Percentiles rank a stretch among this genome's conserved stretches.
phyloP scores from a whole-genome alignment of 2,888 invertebrate species.

The Norana najaformis region DNA sequence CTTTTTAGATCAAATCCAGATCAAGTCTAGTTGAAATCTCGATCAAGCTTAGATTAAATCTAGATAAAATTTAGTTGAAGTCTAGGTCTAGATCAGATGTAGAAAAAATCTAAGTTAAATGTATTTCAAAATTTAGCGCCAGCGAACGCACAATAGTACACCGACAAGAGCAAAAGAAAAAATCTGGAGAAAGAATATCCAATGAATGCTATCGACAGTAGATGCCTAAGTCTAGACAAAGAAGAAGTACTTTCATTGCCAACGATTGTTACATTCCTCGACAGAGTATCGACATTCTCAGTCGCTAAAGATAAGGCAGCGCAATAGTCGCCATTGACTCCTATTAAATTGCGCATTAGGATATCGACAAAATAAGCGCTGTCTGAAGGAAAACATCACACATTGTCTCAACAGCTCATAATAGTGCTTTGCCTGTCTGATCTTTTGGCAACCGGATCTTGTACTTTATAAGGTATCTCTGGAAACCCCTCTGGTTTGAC shows the following conservation, averaged over 20 bases:
- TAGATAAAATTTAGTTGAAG: too few relatives aligned
- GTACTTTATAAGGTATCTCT: too few relatives aligned
- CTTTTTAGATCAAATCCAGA: too few relatives aligned
- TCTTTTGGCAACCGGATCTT: neutral
- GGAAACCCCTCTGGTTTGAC: too few relatives aligned
- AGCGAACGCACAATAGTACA: neutral
- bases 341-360: neutral
- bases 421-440: neutral
- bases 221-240: neutral
- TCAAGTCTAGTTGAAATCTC: too few relatives aligned
- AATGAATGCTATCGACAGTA: neutral
- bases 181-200: neutral
- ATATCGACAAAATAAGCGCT: neutral
- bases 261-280: neutral
- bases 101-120: neutral
- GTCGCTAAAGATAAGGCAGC: neutral
- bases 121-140: neutral
- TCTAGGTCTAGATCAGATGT: neutral
- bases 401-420: neutral
- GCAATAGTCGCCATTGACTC: neutral
- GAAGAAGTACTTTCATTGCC: neutral
- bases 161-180: neutral
- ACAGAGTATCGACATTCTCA: neutral
- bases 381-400: neutral
- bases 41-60: too few relatives aligned